phyloP scores from a whole-genome alignment of 92 coral and sea anemone genomes.

The Parazoanthus darwini region DNA sequence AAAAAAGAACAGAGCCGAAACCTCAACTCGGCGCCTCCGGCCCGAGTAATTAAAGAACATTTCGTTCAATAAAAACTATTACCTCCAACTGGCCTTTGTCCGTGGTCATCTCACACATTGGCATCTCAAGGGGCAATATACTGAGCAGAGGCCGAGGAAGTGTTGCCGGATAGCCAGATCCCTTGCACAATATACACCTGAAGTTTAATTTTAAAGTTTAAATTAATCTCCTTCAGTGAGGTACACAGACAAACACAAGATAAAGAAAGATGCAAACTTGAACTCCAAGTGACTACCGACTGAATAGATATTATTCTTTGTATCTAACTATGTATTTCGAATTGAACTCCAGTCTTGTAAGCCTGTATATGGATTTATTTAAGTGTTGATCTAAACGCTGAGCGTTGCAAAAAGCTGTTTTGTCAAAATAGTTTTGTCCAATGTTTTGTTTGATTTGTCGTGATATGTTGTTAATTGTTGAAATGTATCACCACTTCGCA shows the following conservation, averaged over 20 bases:
- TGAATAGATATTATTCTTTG: too few species aligned
- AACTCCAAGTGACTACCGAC: neutral
- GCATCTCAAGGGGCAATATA: slow-evolving; percentile 83
- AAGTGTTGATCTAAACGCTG: too few species aligned
- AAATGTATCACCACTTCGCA: too few species aligned
- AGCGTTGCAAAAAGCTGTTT: too few species aligned
- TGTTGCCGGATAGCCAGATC: slow-evolving; percentile 86
- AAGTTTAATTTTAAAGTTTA: neutral
- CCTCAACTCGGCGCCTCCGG: too few species aligned
- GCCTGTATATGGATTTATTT: too few species aligned
- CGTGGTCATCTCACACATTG: slow-evolving; percentile 92
- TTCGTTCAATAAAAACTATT: neutral
- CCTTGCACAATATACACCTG: slow-evolving; percentile 93
- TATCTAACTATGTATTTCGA: too few species aligned
- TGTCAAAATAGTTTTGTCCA: too few species aligned
- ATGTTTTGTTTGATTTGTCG: too few species aligned
- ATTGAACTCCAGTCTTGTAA: neutral
- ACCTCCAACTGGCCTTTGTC: slow-evolving; percentile 97
- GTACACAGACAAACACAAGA: neutral
- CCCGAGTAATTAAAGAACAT: too few species aligned
- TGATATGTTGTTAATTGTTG: too few species aligned
- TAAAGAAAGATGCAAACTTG: neutral
- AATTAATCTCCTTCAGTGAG: neutral
- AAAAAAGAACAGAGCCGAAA: too few species aligned
- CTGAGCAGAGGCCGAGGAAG: slow-evolving; percentile 93